These are phyloP conservation scores for Aphelocoma coerulescens DNA, from an alignment of 2,113 vertebrate species.

Conservation along the genomic window DNA sequence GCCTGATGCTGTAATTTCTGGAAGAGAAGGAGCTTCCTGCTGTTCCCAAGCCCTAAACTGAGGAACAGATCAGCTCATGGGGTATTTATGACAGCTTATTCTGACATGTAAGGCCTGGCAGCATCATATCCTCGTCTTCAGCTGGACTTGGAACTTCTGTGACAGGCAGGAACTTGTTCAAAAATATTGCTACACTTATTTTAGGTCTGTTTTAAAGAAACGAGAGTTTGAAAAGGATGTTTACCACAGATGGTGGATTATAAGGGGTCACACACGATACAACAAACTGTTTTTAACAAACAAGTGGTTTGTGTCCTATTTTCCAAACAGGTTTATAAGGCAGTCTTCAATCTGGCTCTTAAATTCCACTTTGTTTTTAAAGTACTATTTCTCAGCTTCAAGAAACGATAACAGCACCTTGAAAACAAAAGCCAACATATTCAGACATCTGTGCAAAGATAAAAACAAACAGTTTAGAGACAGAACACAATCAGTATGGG, in stretches of 20 bases:
- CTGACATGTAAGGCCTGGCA: background rate
- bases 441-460: background rate
- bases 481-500: background rate
- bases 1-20: background rate
- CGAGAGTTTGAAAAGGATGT: background rate
- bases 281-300: conserved; percentile 12
- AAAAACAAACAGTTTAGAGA: background rate
- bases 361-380: conserved; percentile 1
- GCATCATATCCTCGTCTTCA: background rate
- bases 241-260: conserved; percentile 24
- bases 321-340: background rate
- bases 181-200: background rate
- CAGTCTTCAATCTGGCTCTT: background rate
- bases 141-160: background rate
- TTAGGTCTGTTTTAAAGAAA: background rate
- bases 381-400: background rate
- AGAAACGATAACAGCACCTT: background rate
- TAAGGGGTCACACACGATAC: background rate
- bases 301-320: background rate
- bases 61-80: background rate
- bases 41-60: background rate
- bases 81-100: background rate
- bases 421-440: background rate
- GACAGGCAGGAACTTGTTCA: background rate
- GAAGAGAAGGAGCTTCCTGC: background rate